Percentiles rank a stretch among this genome's conserved stretches.
Conservation (phyloP, 2,797 vertebrate species). For the Sebastes kiyomatsui region DNA sequence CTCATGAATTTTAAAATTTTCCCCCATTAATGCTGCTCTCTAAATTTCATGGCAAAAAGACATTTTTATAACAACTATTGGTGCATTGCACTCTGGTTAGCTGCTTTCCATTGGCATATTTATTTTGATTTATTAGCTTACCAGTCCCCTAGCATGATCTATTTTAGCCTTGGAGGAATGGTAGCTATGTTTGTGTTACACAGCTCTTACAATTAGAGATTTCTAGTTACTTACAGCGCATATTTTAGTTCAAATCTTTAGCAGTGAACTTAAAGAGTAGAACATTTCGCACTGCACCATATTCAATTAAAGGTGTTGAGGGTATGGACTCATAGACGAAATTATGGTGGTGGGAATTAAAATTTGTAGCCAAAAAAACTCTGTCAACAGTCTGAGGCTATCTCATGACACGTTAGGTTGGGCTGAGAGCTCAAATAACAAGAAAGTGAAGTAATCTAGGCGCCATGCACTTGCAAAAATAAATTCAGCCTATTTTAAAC, state of each 20-base stretch:
- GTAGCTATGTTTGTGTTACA: conserved; percentile 49
- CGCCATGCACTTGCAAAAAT: conserved; percentile 80
- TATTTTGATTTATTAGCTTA: conserved; percentile 21
- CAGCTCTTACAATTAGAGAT: background rate
- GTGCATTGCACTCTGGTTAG: background rate
- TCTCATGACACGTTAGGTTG: conserved; percentile 62
- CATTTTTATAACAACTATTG: background rate
- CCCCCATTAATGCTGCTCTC: background rate
- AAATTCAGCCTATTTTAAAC: conserved; percentile 85
- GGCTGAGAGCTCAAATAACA: conserved; percentile 75
- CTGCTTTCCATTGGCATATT: background rate
- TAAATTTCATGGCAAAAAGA: background rate
- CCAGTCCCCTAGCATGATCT: conserved; percentile 8
- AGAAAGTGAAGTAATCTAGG: conserved; percentile 83
- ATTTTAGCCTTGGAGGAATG: conserved; percentile 72
- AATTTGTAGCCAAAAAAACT: conserved; percentile 58
- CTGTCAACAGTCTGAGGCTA: conserved; percentile 62
- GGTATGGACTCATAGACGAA: background rate
- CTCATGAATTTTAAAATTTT: background rate
- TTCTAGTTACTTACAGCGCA: background rate
- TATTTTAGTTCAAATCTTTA: conserved; percentile 10
- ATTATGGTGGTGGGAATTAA: conserved; percentile 30
- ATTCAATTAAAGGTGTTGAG: background rate
- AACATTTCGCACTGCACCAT: background rate
- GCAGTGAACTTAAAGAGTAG: background rate